Evolutionary conservation across 2,888 invertebrate genomes (phyloP), one percentile per base, ranked within the genome.

Genomic region (Tetropium fuscum): DNA sequence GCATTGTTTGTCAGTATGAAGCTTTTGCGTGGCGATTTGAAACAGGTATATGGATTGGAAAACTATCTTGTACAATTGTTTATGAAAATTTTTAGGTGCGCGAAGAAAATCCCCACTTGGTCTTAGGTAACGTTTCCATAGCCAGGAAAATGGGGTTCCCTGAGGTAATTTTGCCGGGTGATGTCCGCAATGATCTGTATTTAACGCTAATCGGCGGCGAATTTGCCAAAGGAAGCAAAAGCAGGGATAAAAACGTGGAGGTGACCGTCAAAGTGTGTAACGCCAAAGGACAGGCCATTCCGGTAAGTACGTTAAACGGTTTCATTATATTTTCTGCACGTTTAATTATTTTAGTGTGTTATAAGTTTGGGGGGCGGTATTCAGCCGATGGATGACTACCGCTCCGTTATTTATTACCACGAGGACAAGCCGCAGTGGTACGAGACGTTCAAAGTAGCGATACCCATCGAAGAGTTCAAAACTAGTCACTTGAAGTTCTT

Each of bases 101-200:
- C 3, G 95, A 95, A 79, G 95, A 95, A 77, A 91, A 92, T 80
- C 95, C 95, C 0, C 94, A 95, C 77, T 81, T 96, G 49, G 88
- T 95, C 0, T 87, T 93, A 7, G 92, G 92, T 1, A 91, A 91
- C 77, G 92, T 94, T 1, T 89, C 91, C 0, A 87, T 93, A 51
- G 94, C 95, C 0, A 87, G 96, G 11, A 97, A 97, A 85, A 96
- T 97, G 94, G 97, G 97, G 0, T 97, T 98, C 80, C 97, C 97
- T 0, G 97, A 98, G 81, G 94, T 98, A 8, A 97, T 97, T 58
- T 82, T 95, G 54, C 95, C 96, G 0, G 94, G 95, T 2, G 97
- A 97, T 83, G 93, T 96, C 0, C 86, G 98, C 22, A 98, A 98
- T 83, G 98, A 98, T 83, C 86, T 98, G 38, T 98, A 98, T 82